phyloP scores from a whole-genome alignment of 2,888 invertebrate species.

The Mesorhabditis spiculigera region DNA sequence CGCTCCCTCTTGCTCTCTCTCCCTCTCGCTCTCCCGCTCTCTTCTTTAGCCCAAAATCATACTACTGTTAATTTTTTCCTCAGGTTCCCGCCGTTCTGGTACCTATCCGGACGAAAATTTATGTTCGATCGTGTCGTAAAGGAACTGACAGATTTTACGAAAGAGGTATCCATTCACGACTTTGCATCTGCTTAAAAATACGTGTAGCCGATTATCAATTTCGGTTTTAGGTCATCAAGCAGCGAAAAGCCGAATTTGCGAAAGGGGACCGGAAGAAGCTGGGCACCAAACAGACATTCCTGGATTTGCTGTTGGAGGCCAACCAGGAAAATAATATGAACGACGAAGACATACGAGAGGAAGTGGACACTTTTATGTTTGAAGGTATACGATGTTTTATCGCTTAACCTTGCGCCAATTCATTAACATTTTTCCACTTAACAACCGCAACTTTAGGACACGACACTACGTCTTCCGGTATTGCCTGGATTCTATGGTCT shows the following conservation, averaged over 20 bases:
- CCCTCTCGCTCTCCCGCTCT: neutral
- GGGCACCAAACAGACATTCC: conserved; percentile 57
- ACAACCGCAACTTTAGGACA: conserved; percentile 12
- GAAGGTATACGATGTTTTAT: conserved; percentile 57
- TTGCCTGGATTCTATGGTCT: conserved; percentile 16
- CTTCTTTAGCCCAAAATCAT: neutral
- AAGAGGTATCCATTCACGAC: neutral
- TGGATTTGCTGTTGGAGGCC: conserved; percentile 60
- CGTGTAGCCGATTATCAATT: no score
- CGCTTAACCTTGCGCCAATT: no score
- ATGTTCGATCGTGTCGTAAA: neutral
- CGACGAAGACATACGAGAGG: conserved; percentile 34
- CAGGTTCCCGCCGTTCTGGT: neutral
- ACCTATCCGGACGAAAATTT: neutral
- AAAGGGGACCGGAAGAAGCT: neutral
- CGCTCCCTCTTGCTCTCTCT: neutral
- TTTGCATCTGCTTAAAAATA: neutral
- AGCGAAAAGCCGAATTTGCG: neutral
- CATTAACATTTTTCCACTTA: no score
- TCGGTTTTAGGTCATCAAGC: neutral
- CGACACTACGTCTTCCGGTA: conserved; percentile 18
- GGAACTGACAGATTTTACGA: conserved; percentile 3
- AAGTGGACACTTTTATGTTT: neutral
- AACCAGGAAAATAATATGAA: conserved; percentile 53
- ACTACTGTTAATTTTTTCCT: neutral